A percentile compares a stretch with the other conserved stretches of the same genome.
Evolutionary conservation across 2,888 invertebrate genomes (phyloP).

Genomic region (Oegoconia quadripuncta): DNA sequence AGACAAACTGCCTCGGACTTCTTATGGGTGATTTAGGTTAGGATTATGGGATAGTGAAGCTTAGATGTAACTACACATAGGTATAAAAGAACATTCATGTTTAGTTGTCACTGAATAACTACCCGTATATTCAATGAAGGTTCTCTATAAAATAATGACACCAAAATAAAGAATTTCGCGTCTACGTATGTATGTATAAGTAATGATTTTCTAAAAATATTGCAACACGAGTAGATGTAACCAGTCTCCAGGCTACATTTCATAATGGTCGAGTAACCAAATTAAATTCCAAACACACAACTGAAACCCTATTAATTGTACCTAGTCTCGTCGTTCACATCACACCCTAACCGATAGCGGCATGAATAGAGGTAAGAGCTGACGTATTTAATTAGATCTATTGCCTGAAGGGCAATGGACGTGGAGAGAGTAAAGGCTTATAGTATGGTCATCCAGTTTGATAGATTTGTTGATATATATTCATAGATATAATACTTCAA

Average conservation of each 20-base stretch:
- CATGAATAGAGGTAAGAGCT: conserved; percentile 17
- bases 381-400: conserved; percentile 48
- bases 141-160: too few relatives aligned
- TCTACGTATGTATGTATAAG: too few relatives aligned
- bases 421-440: conserved; percentile 3
- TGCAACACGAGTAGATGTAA: too few relatives aligned
- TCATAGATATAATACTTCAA: too few relatives aligned
- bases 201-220: too few relatives aligned
- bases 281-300: too few relatives aligned
- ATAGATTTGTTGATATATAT: neutral
- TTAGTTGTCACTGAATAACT: neutral
- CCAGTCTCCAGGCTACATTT: too few relatives aligned
- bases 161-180: too few relatives aligned
- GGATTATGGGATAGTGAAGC: conserved; percentile 49
- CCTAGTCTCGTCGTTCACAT: neutral
- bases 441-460: neutral
- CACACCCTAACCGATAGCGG: neutral
- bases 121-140: too few relatives aligned
- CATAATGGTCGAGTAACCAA: too few relatives aligned
- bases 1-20: conserved; percentile 64
- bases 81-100: neutral
- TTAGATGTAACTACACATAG: conserved; percentile 3
- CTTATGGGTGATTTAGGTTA: conserved; percentile 69
- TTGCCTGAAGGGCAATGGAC: conserved; percentile 31
- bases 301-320: too few relatives aligned